phyloP scores from a whole-genome alignment of 2,888 invertebrate species.

The Volucella bombylans region DNA sequence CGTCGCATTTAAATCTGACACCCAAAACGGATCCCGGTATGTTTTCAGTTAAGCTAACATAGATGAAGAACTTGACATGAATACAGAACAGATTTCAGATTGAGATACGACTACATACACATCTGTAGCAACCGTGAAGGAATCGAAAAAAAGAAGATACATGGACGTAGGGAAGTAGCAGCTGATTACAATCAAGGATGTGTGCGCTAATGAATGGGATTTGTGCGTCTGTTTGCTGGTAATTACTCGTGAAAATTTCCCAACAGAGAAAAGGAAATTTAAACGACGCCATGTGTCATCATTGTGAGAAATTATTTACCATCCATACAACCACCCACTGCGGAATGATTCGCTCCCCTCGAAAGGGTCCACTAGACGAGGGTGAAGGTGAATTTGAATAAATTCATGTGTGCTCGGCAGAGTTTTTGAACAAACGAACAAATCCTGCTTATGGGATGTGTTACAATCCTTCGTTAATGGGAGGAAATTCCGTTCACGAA shows the following conservation, averaged over 20 bases:
- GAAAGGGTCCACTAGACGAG: too few species aligned
- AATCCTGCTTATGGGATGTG: conserved; percentile 25
- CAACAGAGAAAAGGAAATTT: conserved; percentile 34
- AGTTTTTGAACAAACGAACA: conserved; percentile 24
- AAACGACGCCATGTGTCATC: conserved; percentile 35
- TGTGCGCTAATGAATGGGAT: conserved; percentile 59
- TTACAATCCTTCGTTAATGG: conserved; percentile 27
- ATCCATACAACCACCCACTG: conserved; percentile 3
- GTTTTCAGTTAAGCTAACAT: conserved; percentile 27
- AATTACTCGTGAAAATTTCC: conserved; percentile 55
- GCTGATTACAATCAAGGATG: conserved; percentile 37
- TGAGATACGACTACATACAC: too few species aligned
- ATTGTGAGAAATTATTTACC: conserved; percentile 22
- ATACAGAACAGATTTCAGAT: too few species aligned
- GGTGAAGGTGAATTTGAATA: conserved; percentile 4
- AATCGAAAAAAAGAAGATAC: too few species aligned
- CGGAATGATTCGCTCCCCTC: not conserved
- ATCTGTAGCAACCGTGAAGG: too few species aligned
- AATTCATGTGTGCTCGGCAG: conserved; percentile 36
- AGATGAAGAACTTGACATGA: not conserved
- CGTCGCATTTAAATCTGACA: conserved; percentile 37
- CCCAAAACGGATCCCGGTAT: conserved; percentile 11
- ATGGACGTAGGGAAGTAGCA: too few species aligned
- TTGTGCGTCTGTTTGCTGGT: conserved; percentile 52
- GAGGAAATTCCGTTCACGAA: conserved; percentile 41